A percentile compares a stretch with the other conserved stretches of the same genome.
phyloP scores from a whole-genome alignment of 2,888 invertebrate species.

The Caenorhabditis sp. region DNA sequence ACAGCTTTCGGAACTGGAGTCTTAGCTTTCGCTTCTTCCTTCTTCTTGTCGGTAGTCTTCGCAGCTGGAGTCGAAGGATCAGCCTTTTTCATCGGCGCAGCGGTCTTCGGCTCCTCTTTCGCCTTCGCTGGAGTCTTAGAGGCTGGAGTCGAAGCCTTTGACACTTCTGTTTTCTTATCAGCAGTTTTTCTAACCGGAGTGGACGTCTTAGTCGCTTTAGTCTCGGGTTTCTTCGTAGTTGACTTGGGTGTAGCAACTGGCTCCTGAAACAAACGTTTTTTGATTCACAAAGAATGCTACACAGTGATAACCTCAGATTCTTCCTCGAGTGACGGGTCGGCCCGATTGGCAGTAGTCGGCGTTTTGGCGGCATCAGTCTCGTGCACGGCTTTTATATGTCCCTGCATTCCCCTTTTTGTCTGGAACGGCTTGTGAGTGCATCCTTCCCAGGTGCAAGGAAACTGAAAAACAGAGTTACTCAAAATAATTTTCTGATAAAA shows the following conservation, averaged over 20 bases:
- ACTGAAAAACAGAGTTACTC: not conserved
- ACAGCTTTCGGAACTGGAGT: not conserved
- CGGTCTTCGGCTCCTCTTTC: too few relatives aligned
- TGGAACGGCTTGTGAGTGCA: slow-evolving; percentile 1
- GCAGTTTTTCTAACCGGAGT: not conserved
- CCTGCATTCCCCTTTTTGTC: not conserved
- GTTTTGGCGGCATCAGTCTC: not conserved
- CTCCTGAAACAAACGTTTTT: not conserved
- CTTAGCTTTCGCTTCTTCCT: not conserved
- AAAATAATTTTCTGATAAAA: not conserved
- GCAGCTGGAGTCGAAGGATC: too few relatives aligned
- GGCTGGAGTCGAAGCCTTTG: not conserved
- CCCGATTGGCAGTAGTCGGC: not conserved
- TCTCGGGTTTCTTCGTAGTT: not conserved
- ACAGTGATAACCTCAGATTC: not conserved
- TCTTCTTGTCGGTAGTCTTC: too few relatives aligned
- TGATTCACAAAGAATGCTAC: not conserved
- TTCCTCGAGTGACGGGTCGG: not conserved
- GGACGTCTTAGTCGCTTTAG: not conserved
- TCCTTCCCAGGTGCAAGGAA: not conserved
- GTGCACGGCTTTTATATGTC: not conserved
- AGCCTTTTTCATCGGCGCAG: too few relatives aligned
- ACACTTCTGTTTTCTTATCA: not conserved
- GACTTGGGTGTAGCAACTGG: not conserved
- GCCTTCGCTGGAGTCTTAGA: too few relatives aligned